These are phyloP conservation scores for Dendroctonus ponderosae DNA, from an alignment of 1,140 invertebrate species.

Conservation along the genomic window DNA sequence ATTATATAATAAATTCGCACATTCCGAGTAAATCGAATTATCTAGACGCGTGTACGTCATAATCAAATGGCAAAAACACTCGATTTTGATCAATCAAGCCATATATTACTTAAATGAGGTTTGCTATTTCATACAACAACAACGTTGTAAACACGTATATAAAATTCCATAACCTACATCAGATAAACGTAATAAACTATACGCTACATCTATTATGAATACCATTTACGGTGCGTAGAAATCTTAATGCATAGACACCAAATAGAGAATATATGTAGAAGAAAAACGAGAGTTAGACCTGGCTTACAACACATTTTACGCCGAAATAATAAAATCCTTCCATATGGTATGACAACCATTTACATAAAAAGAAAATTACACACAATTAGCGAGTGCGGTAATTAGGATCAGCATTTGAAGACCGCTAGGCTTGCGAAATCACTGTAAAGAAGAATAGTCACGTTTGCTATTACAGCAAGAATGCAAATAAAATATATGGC, in stretches of 20 bases:
- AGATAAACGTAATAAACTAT: conserved; percentile 6
- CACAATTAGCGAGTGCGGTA: conserved; percentile 12
- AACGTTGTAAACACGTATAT: conserved; percentile 13
- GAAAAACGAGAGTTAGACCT: background rate
- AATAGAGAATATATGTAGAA: conserved; percentile 8
- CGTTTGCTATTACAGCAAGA: background rate
- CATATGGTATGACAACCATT: conserved; percentile 25
- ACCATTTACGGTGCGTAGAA: conserved; percentile 22
- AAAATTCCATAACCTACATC: conserved; percentile 18
- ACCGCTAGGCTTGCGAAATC: conserved; percentile 18
- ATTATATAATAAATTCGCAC: too few species aligned
- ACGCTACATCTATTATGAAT: conserved; percentile 17
- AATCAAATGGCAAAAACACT: background rate
- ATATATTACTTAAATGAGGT: background rate
- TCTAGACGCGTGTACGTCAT: too few species aligned
- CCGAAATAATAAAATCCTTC: conserved; percentile 24
- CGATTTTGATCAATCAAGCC: background rate
- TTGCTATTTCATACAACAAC: background rate
- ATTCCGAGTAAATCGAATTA: too few species aligned
- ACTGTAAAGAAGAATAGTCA: conserved; percentile 39
- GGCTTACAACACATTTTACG: conserved; percentile 24
- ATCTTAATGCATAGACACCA: conserved; percentile 27
- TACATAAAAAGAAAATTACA: conserved; percentile 26
- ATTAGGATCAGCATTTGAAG: conserved; percentile 16
- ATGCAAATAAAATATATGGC: too few species aligned